Conservation (phyloP, 2,113 vertebrate genomes). For the Nothoprocta pentlandii region DNA sequence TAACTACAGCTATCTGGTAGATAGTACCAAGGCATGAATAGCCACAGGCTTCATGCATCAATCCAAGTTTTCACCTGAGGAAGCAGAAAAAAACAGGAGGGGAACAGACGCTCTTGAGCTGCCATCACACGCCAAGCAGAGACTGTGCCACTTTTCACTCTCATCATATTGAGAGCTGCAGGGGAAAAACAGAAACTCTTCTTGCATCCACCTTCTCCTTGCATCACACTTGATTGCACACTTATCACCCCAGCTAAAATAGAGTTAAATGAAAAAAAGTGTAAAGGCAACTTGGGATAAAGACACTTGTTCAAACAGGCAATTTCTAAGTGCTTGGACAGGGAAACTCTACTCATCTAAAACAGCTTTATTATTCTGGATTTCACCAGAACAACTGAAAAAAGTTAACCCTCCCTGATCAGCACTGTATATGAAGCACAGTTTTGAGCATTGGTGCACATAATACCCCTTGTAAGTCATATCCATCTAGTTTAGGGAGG, state of each 20-base stretch:
- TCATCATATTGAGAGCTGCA: neutral
- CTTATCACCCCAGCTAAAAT: neutral
- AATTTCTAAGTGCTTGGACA: neutral
- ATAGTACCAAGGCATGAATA: neutral
- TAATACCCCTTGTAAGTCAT: neutral
- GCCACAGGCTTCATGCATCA: neutral
- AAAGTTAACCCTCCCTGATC: neutral
- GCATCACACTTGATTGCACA: neutral
- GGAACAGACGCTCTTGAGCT: neutral
- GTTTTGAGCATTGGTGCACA: neutral
- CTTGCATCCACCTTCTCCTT: neutral
- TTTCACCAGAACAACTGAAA: neutral
- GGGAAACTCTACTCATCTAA: neutral
- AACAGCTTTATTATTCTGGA: neutral
- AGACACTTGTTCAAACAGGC: neutral
- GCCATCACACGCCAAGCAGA: neutral
- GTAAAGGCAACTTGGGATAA: neutral
- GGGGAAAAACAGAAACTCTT: neutral
- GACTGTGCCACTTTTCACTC: neutral
- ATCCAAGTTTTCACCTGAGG: neutral
- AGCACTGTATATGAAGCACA: neutral
- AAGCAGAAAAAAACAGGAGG: neutral
- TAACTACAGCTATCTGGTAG: neutral
- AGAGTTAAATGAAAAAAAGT: neutral
- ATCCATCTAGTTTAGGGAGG: neutral